These are phyloP conservation scores for Diarsia dahlii DNA, from an alignment of 2,888 invertebrate genomes.

Conservation along the genomic window DNA sequence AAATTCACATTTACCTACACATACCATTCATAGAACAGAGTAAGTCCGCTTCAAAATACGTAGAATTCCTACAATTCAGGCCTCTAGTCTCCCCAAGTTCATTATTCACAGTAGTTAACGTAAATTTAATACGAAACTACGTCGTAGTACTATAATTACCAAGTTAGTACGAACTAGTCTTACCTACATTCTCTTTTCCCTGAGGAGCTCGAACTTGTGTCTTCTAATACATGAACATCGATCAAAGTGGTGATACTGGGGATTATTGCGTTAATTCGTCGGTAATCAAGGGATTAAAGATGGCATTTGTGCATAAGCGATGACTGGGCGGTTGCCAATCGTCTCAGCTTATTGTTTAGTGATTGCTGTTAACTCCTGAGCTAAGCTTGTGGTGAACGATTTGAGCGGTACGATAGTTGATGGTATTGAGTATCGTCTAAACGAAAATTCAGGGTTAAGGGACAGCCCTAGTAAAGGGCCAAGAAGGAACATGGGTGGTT, in stretches of 20 bases:
- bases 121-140: slow-evolving; percentile 62
- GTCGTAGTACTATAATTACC: slow-evolving; percentile 40
- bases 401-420: neutral
- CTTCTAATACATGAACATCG: slow-evolving; percentile 43
- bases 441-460: neutral
- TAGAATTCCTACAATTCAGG: slow-evolving; percentile 41
- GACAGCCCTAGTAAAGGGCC: no score
- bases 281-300: slow-evolving; percentile 49
- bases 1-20: slow-evolving; percentile 1
- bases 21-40: slow-evolving; percentile 25
- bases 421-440: neutral
- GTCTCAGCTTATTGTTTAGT: slow-evolving; percentile 44
- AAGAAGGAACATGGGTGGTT: no score
- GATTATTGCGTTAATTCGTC: slow-evolving; percentile 47
- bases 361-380: slow-evolving; percentile 30
- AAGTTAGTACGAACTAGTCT: slow-evolving; percentile 46
- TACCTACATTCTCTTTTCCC: slow-evolving; percentile 44
- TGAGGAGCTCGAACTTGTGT: slow-evolving; percentile 41
- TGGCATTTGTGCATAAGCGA: slow-evolving; percentile 46
- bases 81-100: slow-evolving; percentile 46
- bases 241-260: slow-evolving; percentile 45
- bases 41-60: slow-evolving; percentile 24
- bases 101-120: slow-evolving; percentile 59
- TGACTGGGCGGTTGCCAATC: slow-evolving; percentile 43
- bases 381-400: slow-evolving; percentile 7